Evolutionary conservation across 2,888 invertebrate genomes (phyloP).

Genomic region (Prosapia bicincta): DNA sequence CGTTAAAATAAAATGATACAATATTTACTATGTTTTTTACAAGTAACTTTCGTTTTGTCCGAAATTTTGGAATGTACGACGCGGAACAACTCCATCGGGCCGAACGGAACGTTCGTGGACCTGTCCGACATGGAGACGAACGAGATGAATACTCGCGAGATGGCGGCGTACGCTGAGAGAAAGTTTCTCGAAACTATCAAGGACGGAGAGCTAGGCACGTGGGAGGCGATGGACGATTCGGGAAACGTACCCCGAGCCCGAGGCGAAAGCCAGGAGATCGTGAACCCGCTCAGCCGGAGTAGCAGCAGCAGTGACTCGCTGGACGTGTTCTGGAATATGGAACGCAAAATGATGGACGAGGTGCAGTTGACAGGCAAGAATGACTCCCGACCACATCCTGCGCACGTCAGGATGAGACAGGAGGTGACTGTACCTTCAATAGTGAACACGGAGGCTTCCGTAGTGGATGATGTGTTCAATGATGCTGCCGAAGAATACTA

Average conservation of each 20-base stretch:
- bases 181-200: neutral
- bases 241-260: neutral
- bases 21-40: neutral
- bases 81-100: neutral
- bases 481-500: neutral
- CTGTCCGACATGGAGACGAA: neutral
- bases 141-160: neutral
- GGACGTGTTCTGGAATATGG: neutral
- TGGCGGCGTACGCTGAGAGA: neutral
- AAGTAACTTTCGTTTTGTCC: neutral
- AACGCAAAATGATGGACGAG: neutral
- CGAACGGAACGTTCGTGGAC: neutral
- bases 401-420: neutral
- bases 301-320: neutral
- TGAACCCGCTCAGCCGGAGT: neutral
- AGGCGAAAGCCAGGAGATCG: neutral
- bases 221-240: neutral
- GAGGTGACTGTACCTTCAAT: neutral
- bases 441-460: neutral
- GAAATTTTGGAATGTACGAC: neutral
- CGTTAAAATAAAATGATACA: neutral
- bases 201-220: neutral
- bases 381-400: neutral
- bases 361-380: neutral
- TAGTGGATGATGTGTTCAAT: neutral